A percentile compares a stretch with the other conserved stretches of the same genome.
phyloP scores from a whole-genome alignment of 2,797 vertebrate genomes.

The Lepilemur ruficaudatus region DNA sequence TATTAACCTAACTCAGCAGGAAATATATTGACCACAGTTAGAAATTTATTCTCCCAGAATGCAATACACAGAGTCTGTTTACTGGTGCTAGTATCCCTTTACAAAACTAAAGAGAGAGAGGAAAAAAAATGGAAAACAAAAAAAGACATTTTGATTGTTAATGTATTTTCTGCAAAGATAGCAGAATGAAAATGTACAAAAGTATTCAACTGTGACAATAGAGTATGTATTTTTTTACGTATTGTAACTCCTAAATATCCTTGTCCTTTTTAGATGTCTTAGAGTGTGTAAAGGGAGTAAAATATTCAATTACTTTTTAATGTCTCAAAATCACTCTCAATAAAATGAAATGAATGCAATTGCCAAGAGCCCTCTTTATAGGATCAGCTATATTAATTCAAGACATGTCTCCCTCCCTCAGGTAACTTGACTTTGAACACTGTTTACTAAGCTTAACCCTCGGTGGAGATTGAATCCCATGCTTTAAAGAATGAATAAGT shows the following conservation, averaged over 20 bases:
- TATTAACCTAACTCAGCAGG: slow-evolving; percentile 41
- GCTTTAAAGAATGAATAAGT: slow-evolving; percentile 18
- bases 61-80: background rate
- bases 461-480: background rate
- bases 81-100: background rate
- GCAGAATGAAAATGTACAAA: background rate
- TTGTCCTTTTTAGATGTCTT: slow-evolving; percentile 40
- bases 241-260: slow-evolving; percentile 1
- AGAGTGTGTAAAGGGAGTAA: slow-evolving; percentile 28
- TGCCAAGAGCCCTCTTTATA: slow-evolving; percentile 24
- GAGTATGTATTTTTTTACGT: background rate
- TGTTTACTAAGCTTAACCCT: slow-evolving; percentile 40
- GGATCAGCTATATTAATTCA: slow-evolving; percentile 30
- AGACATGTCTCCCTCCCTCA: background rate
- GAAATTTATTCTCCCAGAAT: slow-evolving; percentile 21
- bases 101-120: slow-evolving; percentile 1
- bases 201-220: slow-evolving; percentile 16
- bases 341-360: slow-evolving; percentile 53
- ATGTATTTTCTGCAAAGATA: slow-evolving; percentile 1
- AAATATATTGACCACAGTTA: slow-evolving; percentile 43
- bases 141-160: background rate
- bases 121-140: background rate
- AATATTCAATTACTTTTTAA: slow-evolving; percentile 67
- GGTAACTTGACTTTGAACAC: slow-evolving; percentile 15
- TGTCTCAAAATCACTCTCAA: slow-evolving; percentile 51